Evolutionary conservation across 2,113 vertebrate species (phyloP).

Genomic region (Misgurnus anguillicaudatus): DNA sequence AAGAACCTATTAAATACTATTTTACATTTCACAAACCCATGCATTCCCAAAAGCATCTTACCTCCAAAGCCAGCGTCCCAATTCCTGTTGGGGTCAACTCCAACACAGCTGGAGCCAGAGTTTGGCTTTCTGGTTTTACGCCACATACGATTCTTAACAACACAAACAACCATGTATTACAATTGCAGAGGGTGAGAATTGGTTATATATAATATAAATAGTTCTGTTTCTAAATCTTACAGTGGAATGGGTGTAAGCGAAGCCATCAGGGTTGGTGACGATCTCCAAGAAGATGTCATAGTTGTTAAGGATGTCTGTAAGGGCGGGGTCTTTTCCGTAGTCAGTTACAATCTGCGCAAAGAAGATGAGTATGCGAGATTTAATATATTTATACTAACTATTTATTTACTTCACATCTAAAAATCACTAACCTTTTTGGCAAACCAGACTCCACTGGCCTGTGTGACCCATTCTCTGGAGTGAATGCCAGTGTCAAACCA

Average conservation of each 20-base stretch:
- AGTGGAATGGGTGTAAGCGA: slow-evolving; percentile 75
- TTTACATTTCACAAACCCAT: not conserved
- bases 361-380: not conserved
- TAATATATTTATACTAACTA: not conserved
- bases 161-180: not conserved
- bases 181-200: not conserved
- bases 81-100: slow-evolving; percentile 91
- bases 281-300: slow-evolving; percentile 91
- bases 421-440: slow-evolving; percentile 82
- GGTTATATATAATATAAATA: not conserved
- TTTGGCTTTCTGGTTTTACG: slow-evolving; percentile 86
- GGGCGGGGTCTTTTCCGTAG: slow-evolving; percentile 68
- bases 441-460: slow-evolving; percentile 84
- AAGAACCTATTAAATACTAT: not conserved
- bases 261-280: slow-evolving; percentile 88
- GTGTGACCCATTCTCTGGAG: slow-evolving; percentile 90
- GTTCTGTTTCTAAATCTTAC: slow-evolving; percentile 67
- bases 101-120: slow-evolving; percentile 70
- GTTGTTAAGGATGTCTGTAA: slow-evolving; percentile 78
- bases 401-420: not conserved
- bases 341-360: slow-evolving; percentile 73
- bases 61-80: slow-evolving; percentile 89
- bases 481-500: slow-evolving; percentile 93
- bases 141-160: slow-evolving; percentile 86
- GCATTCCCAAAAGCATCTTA: slow-evolving; percentile 53